Conservation (phyloP, 2,888 invertebrate genomes). For the Biston stratarius region DNA sequence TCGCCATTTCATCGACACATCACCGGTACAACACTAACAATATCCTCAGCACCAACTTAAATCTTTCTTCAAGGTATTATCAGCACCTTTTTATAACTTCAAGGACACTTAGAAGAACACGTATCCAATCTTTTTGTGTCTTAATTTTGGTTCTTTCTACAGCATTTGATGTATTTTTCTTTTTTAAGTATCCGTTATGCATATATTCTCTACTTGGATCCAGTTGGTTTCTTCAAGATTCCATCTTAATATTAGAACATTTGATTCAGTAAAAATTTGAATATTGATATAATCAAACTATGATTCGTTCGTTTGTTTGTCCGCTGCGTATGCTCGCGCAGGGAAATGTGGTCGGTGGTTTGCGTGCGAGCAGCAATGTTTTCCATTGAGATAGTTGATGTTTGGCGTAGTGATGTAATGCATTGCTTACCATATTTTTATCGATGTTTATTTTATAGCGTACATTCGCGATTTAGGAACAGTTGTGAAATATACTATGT, state of each 20-base stretch:
- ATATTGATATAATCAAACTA: not conserved
- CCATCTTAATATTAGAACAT: not conserved
- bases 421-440: conserved; percentile 7
- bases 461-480: not conserved
- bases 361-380: conserved; percentile 60
- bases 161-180: not conserved
- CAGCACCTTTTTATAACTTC: not conserved
- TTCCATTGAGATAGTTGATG: conserved; percentile 69
- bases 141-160: not conserved
- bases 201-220: not conserved
- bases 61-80: not conserved
- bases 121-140: not conserved
- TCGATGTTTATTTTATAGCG: conserved; percentile 10
- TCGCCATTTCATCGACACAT: conserved; percentile 71
- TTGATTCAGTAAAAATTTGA: not conserved
- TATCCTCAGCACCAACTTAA: conserved; percentile 3
- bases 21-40: conserved; percentile 53
- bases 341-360: conserved; percentile 69
- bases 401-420: conserved; percentile 56
- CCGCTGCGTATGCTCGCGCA: conserved; percentile 61
- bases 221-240: not conserved
- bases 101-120: not conserved
- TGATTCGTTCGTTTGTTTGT: conserved; percentile 36
- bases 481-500: not conserved
- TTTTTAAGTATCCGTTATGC: not conserved